Evolutionary conservation across 1,140 invertebrate genomes (phyloP).

Genomic region (Mycetomoellerius zeteki): DNA sequence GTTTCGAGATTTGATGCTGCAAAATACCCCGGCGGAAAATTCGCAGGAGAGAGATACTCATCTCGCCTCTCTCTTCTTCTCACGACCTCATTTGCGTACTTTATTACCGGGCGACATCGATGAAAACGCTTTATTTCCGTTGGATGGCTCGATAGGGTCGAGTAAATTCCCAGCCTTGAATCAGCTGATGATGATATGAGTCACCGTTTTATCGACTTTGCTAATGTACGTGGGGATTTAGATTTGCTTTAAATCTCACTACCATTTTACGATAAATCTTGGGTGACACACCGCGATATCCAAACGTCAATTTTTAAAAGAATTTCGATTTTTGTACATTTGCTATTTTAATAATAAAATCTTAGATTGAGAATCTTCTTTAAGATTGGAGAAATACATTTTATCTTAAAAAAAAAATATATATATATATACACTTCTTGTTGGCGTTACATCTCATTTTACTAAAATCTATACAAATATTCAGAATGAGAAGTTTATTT

Average conservation of each 20-base stretch:
- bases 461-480: conserved; percentile 15
- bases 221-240: conserved; percentile 26
- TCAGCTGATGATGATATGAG: conserved; percentile 31
- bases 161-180: conserved; percentile 46
- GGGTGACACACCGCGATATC: background rate
- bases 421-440: too few species aligned
- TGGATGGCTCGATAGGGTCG: conserved; percentile 33
- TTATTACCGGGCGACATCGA: conserved; percentile 25
- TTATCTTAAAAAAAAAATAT: background rate
- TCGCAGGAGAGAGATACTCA: background rate
- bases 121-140: conserved; percentile 52
- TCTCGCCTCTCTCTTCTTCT: background rate
- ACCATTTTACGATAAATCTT: background rate
- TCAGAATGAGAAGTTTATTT: background rate
- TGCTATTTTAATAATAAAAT: conserved; percentile 16
- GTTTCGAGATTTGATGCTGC: conserved; percentile 37
- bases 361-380: background rate
- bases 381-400: background rate
- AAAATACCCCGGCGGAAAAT: conserved; percentile 25
- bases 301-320: background rate
- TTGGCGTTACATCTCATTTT: background rate
- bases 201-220: conserved; percentile 9
- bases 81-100: conserved; percentile 40
- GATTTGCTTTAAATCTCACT: background rate
- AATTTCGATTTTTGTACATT: background rate